Percentiles rank a stretch among this genome's conserved stretches.
phyloP scores from a whole-genome alignment of 2,797 vertebrate genomes.

The Microtus obscurus region DNA sequence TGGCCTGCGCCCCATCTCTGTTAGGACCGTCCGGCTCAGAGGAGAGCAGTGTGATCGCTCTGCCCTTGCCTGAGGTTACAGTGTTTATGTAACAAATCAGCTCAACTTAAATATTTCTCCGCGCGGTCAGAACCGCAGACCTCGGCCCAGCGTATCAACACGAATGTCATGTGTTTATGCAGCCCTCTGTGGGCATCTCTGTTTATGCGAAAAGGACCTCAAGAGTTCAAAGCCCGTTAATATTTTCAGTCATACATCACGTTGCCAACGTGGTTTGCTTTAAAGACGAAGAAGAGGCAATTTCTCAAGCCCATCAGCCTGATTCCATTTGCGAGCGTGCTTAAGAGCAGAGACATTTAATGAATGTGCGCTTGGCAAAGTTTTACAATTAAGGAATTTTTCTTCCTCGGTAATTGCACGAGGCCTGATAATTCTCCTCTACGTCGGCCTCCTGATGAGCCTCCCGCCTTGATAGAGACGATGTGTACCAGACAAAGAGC shows the following conservation, averaged over 20 bases:
- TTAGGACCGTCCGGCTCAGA: not conserved
- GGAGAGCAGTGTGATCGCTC: not conserved
- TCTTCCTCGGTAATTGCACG: slow-evolving; percentile 46
- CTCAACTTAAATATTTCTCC: slow-evolving; percentile 83
- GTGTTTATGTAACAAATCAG: slow-evolving; percentile 80
- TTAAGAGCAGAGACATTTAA: slow-evolving; percentile 7
- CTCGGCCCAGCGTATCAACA: not conserved
- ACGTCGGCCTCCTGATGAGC: not conserved
- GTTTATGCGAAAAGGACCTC: slow-evolving; percentile 66
- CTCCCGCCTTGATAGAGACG: not conserved
- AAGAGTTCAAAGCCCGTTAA: slow-evolving; percentile 66
- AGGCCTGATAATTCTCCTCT: slow-evolving; percentile 49
- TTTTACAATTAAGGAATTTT: slow-evolving; percentile 59
- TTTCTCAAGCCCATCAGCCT: slow-evolving; percentile 36
- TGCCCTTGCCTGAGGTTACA: slow-evolving; percentile 41
- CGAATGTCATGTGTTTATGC: slow-evolving; percentile 39
- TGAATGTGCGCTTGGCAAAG: slow-evolving; percentile 53
- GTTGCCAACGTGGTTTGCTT: not conserved
- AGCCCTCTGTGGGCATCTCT: slow-evolving; percentile 17
- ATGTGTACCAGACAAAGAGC: slow-evolving; percentile 48
- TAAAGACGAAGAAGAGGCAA: not conserved
- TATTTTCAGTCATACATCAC: not conserved
- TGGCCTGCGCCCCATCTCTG: not conserved
- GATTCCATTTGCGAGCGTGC: not conserved
- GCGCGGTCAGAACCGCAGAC: slow-evolving; percentile 52